Base-by-base conservation (phyloP, 2,888 invertebrate genomes). In the Seira ritae region DNA sequence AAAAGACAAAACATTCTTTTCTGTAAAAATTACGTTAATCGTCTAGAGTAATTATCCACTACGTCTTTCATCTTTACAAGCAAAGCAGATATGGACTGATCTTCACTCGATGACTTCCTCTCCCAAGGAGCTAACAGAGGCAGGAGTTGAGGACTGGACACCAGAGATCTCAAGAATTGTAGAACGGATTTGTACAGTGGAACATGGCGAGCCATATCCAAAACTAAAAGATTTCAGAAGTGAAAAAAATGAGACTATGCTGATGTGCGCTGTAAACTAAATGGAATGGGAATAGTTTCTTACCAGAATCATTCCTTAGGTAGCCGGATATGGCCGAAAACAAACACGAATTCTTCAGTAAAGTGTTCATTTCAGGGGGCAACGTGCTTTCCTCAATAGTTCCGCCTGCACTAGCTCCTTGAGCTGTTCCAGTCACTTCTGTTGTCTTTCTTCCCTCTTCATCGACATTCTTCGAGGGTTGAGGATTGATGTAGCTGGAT, bases 181-280 rank as follows among this genome's bases (percentile, higher is more conserved):
- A 98, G 92, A 90, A 97, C 94, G 87, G 96, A 95, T 88, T 95
- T 94, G 92, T 98, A 98, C 89, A 98, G 93, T 24, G 97, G 97
- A 91, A 98, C 97, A 92, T 98, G 98, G 19, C 97, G 94, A n/a
- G 98, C 97, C 95, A 98, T 97, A 92, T 98, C 98, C 91, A 98
- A 92, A 88, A 98, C 98, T 92, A 90, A n/a, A 88, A 90, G 46
- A 50, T 15, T 22, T 24, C 10, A n/a, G 23, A 65, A 24, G 31
- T 22, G n/a, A 85, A 81, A n/a, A 84, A 87, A 84, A 8, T 65
- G 20, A 65, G n/a, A 17, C 15, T 68, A 31, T 8, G n/a, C n/a
- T 10, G n/a, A 12, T 31, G 10, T 19, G 42, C 10, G 22, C n/a
- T 17, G 31, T 31, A 31, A 31, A 31, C n/a, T n/a, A n/a, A 31